Conservation (phyloP, 2,888 invertebrate genomes). For the Plutella xylostella region DNA sequence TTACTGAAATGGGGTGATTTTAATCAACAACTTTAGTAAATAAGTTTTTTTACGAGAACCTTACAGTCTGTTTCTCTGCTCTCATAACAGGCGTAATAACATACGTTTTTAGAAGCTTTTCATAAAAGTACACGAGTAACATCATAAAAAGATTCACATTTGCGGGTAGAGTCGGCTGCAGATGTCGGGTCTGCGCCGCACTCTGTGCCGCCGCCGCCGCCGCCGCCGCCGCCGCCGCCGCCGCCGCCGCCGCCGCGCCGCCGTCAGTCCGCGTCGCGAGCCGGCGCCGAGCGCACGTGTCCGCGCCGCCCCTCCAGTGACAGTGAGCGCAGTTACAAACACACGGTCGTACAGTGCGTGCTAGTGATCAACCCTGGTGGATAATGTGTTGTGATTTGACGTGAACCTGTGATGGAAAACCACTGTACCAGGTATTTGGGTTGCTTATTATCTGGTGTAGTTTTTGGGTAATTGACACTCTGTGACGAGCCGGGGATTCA, state of each 20-base stretch:
- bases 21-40: too few species aligned
- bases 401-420: constrained; percentile 1
- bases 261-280: constrained; percentile 43
- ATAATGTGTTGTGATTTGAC: constrained; percentile 6
- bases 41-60: too few species aligned
- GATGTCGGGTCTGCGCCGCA: not conserved
- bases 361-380: constrained; percentile 3
- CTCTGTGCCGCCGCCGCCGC: not conserved
- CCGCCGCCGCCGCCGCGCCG: constrained; percentile 51
- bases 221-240: constrained; percentile 19
- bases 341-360: constrained; percentile 14
- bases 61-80: too few species aligned
- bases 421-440: not conserved
- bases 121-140: too few species aligned
- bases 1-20: too few species aligned
- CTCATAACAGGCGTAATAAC: too few species aligned
- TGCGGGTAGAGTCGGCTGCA: constrained; percentile 18
- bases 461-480: too few species aligned
- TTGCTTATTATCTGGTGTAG: constrained; percentile 9
- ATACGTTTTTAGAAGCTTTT: too few species aligned
- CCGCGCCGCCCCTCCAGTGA: constrained; percentile 22
- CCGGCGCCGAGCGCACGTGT: constrained; percentile 33
- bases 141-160: too few species aligned
- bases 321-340: constrained; percentile 13
- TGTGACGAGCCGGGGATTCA: too few species aligned